Base-by-base conservation (phyloP, 2,797 vertebrate genomes). In the Siniperca undulata region DNA sequence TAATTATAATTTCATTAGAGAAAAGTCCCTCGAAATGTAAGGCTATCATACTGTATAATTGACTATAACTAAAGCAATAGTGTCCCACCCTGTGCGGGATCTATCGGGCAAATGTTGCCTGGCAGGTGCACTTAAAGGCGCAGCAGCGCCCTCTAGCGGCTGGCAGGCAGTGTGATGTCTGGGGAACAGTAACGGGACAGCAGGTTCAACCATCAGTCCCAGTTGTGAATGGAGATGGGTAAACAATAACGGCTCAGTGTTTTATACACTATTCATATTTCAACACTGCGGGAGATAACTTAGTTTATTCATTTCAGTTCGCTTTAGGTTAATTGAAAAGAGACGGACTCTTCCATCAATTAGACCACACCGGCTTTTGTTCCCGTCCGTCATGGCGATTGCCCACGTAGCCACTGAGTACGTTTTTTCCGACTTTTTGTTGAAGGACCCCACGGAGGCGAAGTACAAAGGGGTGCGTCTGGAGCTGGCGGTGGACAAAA, bases 371-470 rank as follows among this genome's bases (percentile, higher is more conserved):
- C 80, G 71, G 36, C 38, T 68, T 85, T 89, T 84, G 67, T 85
- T 75, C 24, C 17, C 12, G 20, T 52, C 62, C 24, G 87, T 69
- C 87, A 96, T 99, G 98, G 98, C 98, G 90, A 99, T 99, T 64
- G 98, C 98, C 0, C 96, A 97, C 91, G 95, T 97, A 73, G 98
- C 98, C 77, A 98, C 97, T 17, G 97, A 99, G 93, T 99, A 98
- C 65, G 97, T 99, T 8, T 99, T 99, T 90, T 97, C 97, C 2
- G 97, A 99, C 94, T 99, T 99, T 94, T 83, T 99, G 90, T 91
- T 99, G 77, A 98, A 98, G 92, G 98, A 99, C 79, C 95, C 96
- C 55, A 81, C 94, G 0, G 98, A 98, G 69, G 90, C 95, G 4
- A 97, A 97, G 81, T 98, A 96, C 93, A 98, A 97, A 92, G 97